These are phyloP conservation scores for Sinopyrophorus schimmeli DNA, from an alignment of 2,888 invertebrate species.

Conservation along the genomic window DNA sequence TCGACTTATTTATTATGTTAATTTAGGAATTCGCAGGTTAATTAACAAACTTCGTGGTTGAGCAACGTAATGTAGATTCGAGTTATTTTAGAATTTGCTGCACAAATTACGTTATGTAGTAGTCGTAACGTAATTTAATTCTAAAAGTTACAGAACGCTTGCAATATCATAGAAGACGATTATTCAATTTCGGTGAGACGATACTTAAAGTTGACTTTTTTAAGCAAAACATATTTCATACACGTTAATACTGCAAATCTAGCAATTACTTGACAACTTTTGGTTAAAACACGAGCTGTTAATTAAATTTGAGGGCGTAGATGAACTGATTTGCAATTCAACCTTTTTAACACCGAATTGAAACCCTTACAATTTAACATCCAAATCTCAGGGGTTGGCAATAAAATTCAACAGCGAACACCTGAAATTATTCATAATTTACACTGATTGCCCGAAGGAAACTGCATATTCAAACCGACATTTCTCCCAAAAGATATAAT, in stretches of 20 bases:
- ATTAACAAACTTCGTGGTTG: conserved; percentile 24
- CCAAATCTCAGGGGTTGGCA: background rate
- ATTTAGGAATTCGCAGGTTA: conserved; percentile 29
- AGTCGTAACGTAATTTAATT: conserved; percentile 43
- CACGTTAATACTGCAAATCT: conserved; percentile 22
- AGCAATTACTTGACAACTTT: conserved; percentile 14
- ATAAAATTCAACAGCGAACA: conserved; percentile 13
- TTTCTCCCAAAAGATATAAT: no score
- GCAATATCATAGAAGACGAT: conserved; percentile 23
- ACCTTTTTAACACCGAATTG: conserved; percentile 16
- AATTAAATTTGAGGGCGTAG: conserved; percentile 26
- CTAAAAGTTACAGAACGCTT: conserved; percentile 37
- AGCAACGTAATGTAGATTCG: conserved; percentile 19
- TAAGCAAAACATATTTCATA: conserved; percentile 15
- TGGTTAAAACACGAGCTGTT: conserved; percentile 21
- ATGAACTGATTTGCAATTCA: conserved; percentile 29
- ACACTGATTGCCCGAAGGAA: conserved; percentile 5
- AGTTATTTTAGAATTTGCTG: conserved; percentile 22
- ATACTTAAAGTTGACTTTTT: conserved; percentile 27
- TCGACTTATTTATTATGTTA: conserved; percentile 28
- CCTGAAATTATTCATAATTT: conserved; percentile 17
- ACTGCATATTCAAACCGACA: conserved; percentile 14
- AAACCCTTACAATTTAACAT: conserved; percentile 5
- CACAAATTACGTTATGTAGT: conserved; percentile 40
- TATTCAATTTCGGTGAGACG: conserved; percentile 29